Conservation (phyloP, 2,797 vertebrate genomes). For the Chiroxiphia lanceolata region DNA sequence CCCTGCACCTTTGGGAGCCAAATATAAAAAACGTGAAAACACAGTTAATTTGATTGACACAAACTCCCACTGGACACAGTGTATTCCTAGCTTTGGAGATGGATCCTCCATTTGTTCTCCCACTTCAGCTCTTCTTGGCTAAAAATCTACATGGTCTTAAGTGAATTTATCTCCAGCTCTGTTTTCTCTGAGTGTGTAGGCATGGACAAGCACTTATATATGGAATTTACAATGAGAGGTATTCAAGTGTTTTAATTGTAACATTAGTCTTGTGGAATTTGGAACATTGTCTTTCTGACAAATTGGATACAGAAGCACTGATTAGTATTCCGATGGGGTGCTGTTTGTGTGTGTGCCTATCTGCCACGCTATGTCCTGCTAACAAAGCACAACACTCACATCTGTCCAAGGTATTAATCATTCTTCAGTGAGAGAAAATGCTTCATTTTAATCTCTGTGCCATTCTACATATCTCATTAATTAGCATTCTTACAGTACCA, state of each 20-base stretch:
- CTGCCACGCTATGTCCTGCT: background rate
- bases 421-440: slow-evolving; percentile 23
- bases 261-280: slow-evolving; percentile 8
- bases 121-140: background rate
- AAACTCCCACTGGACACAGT: background rate
- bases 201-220: background rate
- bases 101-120: background rate
- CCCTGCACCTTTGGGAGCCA: background rate
- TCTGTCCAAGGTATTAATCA: slow-evolving; percentile 42
- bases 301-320: background rate
- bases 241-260: slow-evolving; percentile 28
- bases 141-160: background rate
- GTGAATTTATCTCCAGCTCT: background rate
- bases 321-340: background rate
- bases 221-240: slow-evolving; percentile 1
- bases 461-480: background rate
- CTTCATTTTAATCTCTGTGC: background rate
- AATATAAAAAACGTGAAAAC: background rate
- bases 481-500: background rate
- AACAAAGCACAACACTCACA: slow-evolving; percentile 34
- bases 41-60: background rate
- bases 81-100: background rate
- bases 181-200: background rate
- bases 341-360: slow-evolving; percentile 6
- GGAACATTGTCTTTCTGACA: slow-evolving; percentile 29